Conservation (phyloP, 2,113 vertebrate species). For the Calyptommatus sinebrachiatus region DNA sequence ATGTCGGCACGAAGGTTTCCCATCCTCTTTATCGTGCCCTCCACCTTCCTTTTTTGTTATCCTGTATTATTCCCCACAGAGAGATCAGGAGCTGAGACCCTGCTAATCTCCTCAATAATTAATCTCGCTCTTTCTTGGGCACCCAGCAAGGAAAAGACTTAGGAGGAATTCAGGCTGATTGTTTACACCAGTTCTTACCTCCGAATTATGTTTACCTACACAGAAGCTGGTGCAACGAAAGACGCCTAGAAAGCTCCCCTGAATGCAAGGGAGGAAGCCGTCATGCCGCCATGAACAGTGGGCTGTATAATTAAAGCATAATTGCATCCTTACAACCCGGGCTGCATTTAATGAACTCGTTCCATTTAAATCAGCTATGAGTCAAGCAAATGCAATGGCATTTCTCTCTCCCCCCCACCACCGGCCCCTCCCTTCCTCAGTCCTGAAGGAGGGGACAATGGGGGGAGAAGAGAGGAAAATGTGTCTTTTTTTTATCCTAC, state of each 20-base stretch:
- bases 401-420: neutral
- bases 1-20: neutral
- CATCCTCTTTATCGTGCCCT: neutral
- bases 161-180: neutral
- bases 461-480: neutral
- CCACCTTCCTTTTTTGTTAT: conserved; percentile 2
- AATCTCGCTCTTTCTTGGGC: neutral
- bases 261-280: neutral
- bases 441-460: neutral
- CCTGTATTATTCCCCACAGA: neutral
- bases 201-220: neutral
- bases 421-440: neutral
- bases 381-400: conserved; percentile 37
- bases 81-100: neutral
- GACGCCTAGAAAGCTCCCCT: neutral
- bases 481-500: conserved; percentile 51
- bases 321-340: conserved; percentile 29
- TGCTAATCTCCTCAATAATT: conserved; percentile 9
- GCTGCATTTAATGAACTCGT: neutral
- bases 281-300: neutral
- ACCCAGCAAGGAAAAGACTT: neutral
- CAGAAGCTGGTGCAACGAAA: conserved; percentile 3
- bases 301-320: conserved; percentile 28
- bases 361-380: conserved; percentile 10
- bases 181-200: neutral